Evolutionary conservation across 2,113 vertebrate species (phyloP).

Genomic region (Elaphurus davidianus): DNA sequence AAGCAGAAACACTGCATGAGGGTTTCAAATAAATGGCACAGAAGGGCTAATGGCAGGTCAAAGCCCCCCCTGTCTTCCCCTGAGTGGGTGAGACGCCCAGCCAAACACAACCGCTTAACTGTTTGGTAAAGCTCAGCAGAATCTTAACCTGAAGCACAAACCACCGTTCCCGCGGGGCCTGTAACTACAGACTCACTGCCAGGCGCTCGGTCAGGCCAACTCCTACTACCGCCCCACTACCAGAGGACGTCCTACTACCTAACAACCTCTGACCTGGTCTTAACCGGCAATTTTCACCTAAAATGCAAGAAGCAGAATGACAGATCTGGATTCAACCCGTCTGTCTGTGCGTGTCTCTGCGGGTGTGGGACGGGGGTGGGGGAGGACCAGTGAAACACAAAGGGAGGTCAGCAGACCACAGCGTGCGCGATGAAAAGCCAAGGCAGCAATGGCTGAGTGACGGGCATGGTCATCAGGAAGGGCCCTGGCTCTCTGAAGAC

Average conservation of each 20-base stretch:
- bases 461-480: background rate
- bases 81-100: rapidly evolving
- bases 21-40: rapidly evolving
- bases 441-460: rapidly evolving
- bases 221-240: background rate
- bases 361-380: rapidly evolving
- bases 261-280: background rate
- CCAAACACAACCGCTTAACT: rapidly evolving
- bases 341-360: too few relatives aligned
- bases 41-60: background rate
- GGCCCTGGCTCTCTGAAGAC: background rate
- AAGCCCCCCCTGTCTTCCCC: background rate
- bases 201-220: rapidly evolving
- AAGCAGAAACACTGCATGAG: background rate
- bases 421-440: rapidly evolving
- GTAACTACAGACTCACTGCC: rapidly evolving
- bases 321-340: background rate
- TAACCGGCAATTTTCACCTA: background rate
- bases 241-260: background rate
- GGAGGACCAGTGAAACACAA: rapidly evolving
- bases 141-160: background rate
- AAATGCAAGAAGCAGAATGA: background rate
- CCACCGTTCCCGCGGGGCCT: rapidly evolving
- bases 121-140: too few relatives aligned
- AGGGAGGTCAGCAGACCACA: background rate